Conservation (phyloP, 2,888 invertebrate species). For the Tipula unca region DNA sequence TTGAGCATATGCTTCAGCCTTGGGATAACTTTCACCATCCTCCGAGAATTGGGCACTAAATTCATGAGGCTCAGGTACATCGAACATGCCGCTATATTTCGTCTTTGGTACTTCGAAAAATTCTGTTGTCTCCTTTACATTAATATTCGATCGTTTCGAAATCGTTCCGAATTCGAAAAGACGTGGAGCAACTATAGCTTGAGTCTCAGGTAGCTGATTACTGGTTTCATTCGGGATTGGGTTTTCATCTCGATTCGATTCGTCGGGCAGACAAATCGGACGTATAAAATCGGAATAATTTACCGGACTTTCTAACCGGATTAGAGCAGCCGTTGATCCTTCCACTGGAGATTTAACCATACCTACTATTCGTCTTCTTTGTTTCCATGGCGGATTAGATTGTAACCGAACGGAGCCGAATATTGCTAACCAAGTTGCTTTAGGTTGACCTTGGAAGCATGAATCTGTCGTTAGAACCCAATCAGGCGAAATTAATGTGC, state of each 20-base stretch:
- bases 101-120: conserved; percentile 36
- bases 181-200: not conserved
- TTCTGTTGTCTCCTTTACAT: conserved; percentile 36
- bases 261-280: conserved; percentile 69
- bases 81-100: conserved; percentile 23
- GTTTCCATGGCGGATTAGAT: conserved; percentile 79
- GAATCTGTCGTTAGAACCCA: conserved; percentile 84
- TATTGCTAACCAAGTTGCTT: conserved; percentile 78
- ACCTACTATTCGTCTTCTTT: conserved; percentile 71
- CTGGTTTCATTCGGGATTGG: not conserved
- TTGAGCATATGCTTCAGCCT: conserved; percentile 35
- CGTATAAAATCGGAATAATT: conserved; percentile 73
- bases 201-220: conserved; percentile 2
- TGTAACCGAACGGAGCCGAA: conserved; percentile 68
- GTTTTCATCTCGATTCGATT: conserved; percentile 27
- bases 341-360: conserved; percentile 86
- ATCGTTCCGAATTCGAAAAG: conserved; percentile 22
- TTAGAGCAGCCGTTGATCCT: conserved; percentile 74
- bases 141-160: not conserved
- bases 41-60: conserved; percentile 25
- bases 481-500: conserved; percentile 62
- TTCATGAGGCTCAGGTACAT: conserved; percentile 20
- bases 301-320: conserved; percentile 68
- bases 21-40: conserved; percentile 33
- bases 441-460: conserved; percentile 82